A percentile compares a stretch with the other conserved stretches of the same genome.
Conservation (phyloP, 2,113 vertebrate species). For the Hoplias malabaricus region DNA sequence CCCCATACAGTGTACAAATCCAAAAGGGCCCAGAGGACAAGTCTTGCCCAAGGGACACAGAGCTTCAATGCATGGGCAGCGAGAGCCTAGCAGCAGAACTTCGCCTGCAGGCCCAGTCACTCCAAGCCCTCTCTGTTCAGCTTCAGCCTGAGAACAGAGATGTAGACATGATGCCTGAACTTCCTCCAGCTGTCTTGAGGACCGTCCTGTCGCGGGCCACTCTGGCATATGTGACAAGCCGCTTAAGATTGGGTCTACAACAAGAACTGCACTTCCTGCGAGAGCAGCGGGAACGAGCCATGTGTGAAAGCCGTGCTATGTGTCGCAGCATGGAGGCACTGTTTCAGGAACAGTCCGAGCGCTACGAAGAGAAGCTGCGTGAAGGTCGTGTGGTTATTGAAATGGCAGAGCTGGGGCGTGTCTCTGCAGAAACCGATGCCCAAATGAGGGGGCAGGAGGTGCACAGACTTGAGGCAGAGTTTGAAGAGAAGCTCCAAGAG, state of each 20-base stretch:
- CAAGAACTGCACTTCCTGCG: slow-evolving; percentile 64
- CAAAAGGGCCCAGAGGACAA: slow-evolving; percentile 14
- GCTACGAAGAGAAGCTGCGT: slow-evolving; percentile 71
- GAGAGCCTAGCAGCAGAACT: slow-evolving; percentile 78
- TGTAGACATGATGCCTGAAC: slow-evolving; percentile 53
- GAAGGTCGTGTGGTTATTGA: slow-evolving; percentile 77
- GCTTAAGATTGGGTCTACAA: slow-evolving; percentile 74
- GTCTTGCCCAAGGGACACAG: background rate
- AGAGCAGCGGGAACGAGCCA: slow-evolving; percentile 67
- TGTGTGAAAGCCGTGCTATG: slow-evolving; percentile 65
- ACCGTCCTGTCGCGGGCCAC: slow-evolving; percentile 82
- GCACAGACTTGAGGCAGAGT: slow-evolving; percentile 78
- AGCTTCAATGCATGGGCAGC: slow-evolving; percentile 54
- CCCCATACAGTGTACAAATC: slow-evolving; percentile 55
- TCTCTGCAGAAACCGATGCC: slow-evolving; percentile 66
- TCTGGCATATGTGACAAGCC: slow-evolving; percentile 80
- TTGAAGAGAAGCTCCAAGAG: slow-evolving; percentile 83
- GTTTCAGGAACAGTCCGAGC: slow-evolving; percentile 67
- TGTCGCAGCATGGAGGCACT: slow-evolving; percentile 64
- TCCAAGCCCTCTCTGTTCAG: slow-evolving; percentile 73
- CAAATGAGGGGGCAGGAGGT: slow-evolving; percentile 76
- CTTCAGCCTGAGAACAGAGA: slow-evolving; percentile 46
- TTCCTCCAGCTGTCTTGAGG: slow-evolving; percentile 68
- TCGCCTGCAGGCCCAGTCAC: slow-evolving; percentile 73
- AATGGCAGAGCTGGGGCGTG: slow-evolving; percentile 70